Percentiles rank a stretch among this genome's conserved stretches.
Conservation (phyloP, 2,888 invertebrate species). For the Phymatocera aterrima region DNA sequence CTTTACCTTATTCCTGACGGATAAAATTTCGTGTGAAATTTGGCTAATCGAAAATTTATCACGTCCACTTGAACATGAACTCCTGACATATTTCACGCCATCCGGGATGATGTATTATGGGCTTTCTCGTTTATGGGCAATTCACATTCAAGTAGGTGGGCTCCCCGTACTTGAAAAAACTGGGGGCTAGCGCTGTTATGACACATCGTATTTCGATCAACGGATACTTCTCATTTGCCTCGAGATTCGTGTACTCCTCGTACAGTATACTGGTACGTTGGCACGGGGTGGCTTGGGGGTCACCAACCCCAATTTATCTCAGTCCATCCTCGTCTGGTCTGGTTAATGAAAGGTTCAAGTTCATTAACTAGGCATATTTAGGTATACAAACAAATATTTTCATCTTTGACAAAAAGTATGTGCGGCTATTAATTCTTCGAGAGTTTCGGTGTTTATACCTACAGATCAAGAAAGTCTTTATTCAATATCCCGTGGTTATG, state of each 20-base stretch:
- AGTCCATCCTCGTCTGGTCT: slow-evolving; percentile 46
- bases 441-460: too few relatives aligned
- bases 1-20: too few relatives aligned
- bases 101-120: too few relatives aligned
- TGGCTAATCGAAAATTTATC: too few relatives aligned
- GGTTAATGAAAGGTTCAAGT: background rate
- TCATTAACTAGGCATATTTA: too few relatives aligned
- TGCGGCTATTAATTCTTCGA: too few relatives aligned
- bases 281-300: slow-evolving; percentile 54
- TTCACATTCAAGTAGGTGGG: too few relatives aligned
- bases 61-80: too few relatives aligned
- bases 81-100: too few relatives aligned
- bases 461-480: background rate
- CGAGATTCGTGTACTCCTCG: slow-evolving; percentile 1
- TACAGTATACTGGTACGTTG: too few relatives aligned
- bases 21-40: too few relatives aligned
- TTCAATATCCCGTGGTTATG: background rate
- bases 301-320: slow-evolving; percentile 69
- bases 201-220: slow-evolving; percentile 22
- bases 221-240: background rate
- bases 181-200: background rate
- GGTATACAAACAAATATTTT: slow-evolving; percentile 13
- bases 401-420: background rate
- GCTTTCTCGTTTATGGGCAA: background rate
- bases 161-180: slow-evolving; percentile 12